These are phyloP conservation scores for Prietella phreatophila DNA, from an alignment of 2,113 vertebrate genomes.

Conservation along the genomic window DNA sequence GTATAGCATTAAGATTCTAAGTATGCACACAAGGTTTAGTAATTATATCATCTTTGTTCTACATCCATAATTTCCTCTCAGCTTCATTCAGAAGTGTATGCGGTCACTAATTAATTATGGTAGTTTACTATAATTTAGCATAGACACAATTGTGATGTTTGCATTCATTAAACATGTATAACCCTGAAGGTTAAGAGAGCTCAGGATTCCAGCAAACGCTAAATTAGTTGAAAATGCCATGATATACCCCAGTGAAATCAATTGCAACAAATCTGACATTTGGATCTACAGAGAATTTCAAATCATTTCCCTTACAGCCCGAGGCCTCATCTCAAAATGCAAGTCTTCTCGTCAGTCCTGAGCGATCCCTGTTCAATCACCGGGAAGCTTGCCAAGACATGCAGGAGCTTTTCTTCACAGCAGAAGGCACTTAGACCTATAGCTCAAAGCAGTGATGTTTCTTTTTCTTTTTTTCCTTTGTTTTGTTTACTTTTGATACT, in stretches of 20 bases:
- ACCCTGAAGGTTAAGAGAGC: conserved; percentile 28
- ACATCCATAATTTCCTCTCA: not conserved
- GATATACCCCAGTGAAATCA: conserved; percentile 27
- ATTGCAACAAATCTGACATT: conserved; percentile 28
- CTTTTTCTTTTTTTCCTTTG: not conserved
- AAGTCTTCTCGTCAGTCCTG: conserved; percentile 7
- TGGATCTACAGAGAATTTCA: conserved; percentile 29
- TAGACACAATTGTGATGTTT: conserved; percentile 16
- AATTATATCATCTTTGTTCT: conserved; percentile 5
- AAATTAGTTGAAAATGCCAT: conserved; percentile 25
- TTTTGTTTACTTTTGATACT: not conserved
- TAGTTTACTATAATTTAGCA: conserved; percentile 23
- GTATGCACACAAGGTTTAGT: not conserved
- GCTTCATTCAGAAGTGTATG: conserved; percentile 1
- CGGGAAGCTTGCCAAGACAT: conserved; percentile 29
- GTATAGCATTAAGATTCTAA: not conserved
- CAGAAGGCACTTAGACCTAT: not conserved
- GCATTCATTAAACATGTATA: conserved; percentile 18
- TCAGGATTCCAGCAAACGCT: conserved; percentile 12
- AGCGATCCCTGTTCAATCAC: not conserved
- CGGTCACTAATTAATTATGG: conserved; percentile 1
- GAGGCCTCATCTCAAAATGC: conserved; percentile 13
- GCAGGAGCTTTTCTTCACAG: conserved; percentile 19
- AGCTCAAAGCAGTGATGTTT: not conserved
- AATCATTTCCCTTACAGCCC: conserved; percentile 18